Base-by-base conservation (phyloP, 53 echinoderm and acorn worm species). In the Astropecten irregularis region DNA sequence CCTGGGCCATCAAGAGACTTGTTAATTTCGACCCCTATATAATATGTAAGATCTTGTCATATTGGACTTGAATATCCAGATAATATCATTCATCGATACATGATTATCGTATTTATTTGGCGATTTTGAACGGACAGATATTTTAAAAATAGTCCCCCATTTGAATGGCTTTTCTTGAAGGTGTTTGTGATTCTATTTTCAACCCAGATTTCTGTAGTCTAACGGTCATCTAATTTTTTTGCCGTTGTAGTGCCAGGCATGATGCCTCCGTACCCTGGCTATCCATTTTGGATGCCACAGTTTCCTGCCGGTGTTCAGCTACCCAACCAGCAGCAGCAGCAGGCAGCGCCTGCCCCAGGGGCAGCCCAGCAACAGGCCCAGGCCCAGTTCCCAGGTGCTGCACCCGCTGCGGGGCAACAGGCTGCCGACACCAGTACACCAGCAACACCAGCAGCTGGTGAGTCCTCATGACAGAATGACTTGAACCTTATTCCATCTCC, bases 251-350 rank as follows among this genome's bases (percentile, higher is more conserved):
- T 67, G 25, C 48, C 87, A 82, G 95, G 86, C 22, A 93, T 95
- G 83, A 84, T 89, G 85, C 96, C 96, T 7, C 93, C 91, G n/a
- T 96, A 91, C 63, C 93, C 96, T 52, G 93, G 93, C 36, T 96
- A 89, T 58, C 96, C 88, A 59, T 93, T 91, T 40, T 96, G 91
- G 89, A 83, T 90, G 88, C 95, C 95, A 23, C 96, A 91, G 21
- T 91, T 91, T 62, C 93, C 82, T 25, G 91, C 89, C 7, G 95
- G 88, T 21, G 87, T 61, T 29, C 84, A 86, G 47, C 89, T 90
- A 30, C 90, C 85, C 38, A 60, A 79, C 30, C 77, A 54, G 34
- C 37, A 26, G 13, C 69, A 56, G 28, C 83, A 83, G 22, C 39
- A 35, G 33, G 59, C 61, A 54, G 32, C 68, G 6, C 6, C 11